Evolutionary conservation across 2,113 vertebrate species (phyloP).

Genomic region (Hydrolagus affinis): DNA sequence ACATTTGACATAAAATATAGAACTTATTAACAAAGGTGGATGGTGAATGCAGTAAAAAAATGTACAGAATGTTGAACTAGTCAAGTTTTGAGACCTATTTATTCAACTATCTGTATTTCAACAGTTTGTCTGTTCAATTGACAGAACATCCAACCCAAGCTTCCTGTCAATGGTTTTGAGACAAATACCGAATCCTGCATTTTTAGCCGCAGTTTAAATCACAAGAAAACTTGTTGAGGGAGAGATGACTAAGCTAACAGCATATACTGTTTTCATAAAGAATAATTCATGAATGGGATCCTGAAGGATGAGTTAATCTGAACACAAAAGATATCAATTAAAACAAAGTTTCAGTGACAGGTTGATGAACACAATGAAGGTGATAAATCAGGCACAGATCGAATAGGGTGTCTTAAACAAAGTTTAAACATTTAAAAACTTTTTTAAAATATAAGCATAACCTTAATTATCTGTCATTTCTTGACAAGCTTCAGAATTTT

Average conservation of each 20-base stretch:
- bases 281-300: slow-evolving; percentile 12
- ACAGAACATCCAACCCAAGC: not conserved
- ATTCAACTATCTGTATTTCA: slow-evolving; percentile 2
- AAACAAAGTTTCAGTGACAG: slow-evolving; percentile 4
- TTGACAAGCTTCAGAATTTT: not conserved
- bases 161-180: slow-evolving; percentile 13
- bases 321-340: not conserved
- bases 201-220: slow-evolving; percentile 20
- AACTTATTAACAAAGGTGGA: not conserved
- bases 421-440: slow-evolving; percentile 21
- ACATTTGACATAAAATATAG: not conserved
- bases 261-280: not conserved
- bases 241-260: not conserved
- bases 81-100: not conserved
- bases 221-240: not conserved
- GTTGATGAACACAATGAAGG: not conserved
- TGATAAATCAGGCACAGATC: not conserved
- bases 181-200: slow-evolving; percentile 10
- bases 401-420: not conserved
- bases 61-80: not conserved
- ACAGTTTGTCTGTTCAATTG: slow-evolving; percentile 4
- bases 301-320: slow-evolving; percentile 23
- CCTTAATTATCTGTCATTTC: not conserved
- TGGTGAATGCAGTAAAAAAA: not conserved
- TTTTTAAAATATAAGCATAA: not conserved